Evolutionary conservation across 2,888 invertebrate species (phyloP), one percentile per base, ranked within the genome.

Genomic region (Caenorhabditis afra): DNA sequence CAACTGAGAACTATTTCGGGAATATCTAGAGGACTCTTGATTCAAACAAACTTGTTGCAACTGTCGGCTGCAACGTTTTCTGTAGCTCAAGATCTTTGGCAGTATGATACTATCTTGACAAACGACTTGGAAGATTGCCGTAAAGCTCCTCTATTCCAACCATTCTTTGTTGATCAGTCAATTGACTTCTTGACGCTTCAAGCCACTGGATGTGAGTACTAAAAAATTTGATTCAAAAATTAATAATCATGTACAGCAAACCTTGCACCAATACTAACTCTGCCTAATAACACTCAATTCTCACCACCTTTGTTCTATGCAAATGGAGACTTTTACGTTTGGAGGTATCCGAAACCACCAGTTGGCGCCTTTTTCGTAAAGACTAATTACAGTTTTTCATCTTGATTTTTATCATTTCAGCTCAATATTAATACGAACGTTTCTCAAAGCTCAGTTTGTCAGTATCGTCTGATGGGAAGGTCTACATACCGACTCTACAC

Each of bases 101-200:
- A 66, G 20, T 61, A 67, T 8, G 73, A 70, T 53, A 66, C 74
- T 12, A 71, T 85, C 37, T 23, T 81, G 37, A 75, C 79, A 39
- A 85, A 87, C 61, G 87, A 87, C 50, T 65, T 87, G n/a, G 77
- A 85, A 18, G 86, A 87, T 22, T 87, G 87, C 62, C 45, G 80
- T 22, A 73, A 81, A 64, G 82, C 85, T 1, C 86, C 87, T 12
- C 29, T 16, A 8, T 81, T 70, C 55, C 81, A 84, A 20, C 79
- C 84, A n/a, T 85, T 87, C 74, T 87, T 87, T 50, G 71, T 87
- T 14, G 87, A 87, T 44, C 82, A 81, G 18, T 77, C 83, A 10
- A 59, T 81, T 29, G 67, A 79, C n/a, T 50, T 52, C 12, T 47
- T 87, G 45, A 61, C 66, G 20, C 52, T 86, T 2, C 49, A 66